phyloP scores from a whole-genome alignment of 2,113 vertebrate species.

The Ictidomys tridecemlineatus region DNA sequence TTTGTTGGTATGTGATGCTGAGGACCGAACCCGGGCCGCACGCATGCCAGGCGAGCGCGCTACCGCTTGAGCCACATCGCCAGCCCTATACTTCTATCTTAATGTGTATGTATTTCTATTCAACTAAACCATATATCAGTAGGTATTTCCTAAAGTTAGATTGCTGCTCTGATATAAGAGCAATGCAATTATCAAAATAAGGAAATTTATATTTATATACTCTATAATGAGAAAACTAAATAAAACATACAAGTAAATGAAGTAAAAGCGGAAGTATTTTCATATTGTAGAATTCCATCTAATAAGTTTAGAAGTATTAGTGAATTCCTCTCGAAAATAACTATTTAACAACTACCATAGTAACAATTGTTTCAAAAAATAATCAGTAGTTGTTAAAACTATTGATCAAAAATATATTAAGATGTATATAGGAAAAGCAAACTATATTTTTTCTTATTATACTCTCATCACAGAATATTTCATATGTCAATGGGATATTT shows the following conservation, averaged over 20 bases:
- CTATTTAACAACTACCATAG: neutral
- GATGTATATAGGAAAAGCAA: neutral
- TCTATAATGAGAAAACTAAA: neutral
- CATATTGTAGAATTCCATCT: too few relatives aligned
- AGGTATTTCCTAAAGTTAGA: neutral
- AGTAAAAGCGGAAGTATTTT: neutral
- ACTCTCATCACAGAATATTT: neutral
- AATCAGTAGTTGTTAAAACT: neutral
- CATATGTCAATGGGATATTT: neutral
- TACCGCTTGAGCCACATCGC: too few relatives aligned
- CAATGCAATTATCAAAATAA: neutral
- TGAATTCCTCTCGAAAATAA: neutral
- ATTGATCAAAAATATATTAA: neutral
- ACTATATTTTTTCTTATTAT: neutral
- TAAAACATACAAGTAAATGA: neutral
- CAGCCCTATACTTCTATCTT: neutral
- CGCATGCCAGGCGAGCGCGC: too few relatives aligned
- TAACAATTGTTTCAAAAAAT: neutral
- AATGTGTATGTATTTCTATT: neutral
- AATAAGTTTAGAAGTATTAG: neutral
- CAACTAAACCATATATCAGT: neutral
- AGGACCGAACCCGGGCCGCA: too few relatives aligned
- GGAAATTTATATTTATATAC: neutral
- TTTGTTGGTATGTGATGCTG: too few relatives aligned
- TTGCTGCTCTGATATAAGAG: neutral